phyloP scores from a whole-genome alignment of 1,140 invertebrate species.

The Drosophila kurseongensis region DNA sequence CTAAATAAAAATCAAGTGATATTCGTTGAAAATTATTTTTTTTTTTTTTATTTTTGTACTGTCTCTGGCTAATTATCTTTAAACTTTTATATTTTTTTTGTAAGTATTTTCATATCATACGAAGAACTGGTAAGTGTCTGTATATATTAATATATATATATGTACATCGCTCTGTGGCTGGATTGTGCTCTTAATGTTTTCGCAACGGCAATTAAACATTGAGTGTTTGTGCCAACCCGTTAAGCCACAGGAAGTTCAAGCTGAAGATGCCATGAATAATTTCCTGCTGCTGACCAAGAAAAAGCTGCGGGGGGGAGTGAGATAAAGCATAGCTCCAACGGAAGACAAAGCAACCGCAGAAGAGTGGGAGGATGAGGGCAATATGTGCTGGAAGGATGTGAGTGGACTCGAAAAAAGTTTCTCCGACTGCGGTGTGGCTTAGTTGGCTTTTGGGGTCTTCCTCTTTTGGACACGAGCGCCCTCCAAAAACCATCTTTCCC shows the following conservation, averaged over 20 bases:
- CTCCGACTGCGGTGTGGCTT: slow-evolving; percentile 56
- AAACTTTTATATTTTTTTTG: too few relatives aligned
- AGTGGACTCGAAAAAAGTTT: slow-evolving; percentile 51
- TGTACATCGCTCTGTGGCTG: neutral
- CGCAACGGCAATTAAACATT: slow-evolving; percentile 49
- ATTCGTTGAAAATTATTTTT: too few relatives aligned
- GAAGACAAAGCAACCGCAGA: slow-evolving; percentile 57
- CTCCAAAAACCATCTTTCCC: neutral
- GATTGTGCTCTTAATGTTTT: slow-evolving; percentile 29
- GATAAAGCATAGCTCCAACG: slow-evolving; percentile 29
- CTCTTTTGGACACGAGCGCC: slow-evolving; percentile 27
- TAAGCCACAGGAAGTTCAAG: slow-evolving; percentile 43
- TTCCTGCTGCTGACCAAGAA: slow-evolving; percentile 37
- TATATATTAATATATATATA: neutral
- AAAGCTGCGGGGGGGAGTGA: slow-evolving; percentile 3
- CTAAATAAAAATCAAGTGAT: too few relatives aligned
- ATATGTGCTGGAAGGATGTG: slow-evolving; percentile 28
- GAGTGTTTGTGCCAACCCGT: slow-evolving; percentile 18
- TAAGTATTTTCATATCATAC: neutral
- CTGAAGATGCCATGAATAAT: slow-evolving; percentile 58
- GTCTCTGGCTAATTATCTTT: too few relatives aligned
- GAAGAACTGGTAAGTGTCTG: neutral
- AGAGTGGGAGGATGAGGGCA: slow-evolving; percentile 6
- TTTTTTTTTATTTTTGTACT: too few relatives aligned
- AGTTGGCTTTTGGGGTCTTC: slow-evolving; percentile 53